A percentile compares a stretch with the other conserved stretches of the same genome.
Evolutionary conservation across 2,888 invertebrate genomes (phyloP).

Genomic region (Belgica antarctica): DNA sequence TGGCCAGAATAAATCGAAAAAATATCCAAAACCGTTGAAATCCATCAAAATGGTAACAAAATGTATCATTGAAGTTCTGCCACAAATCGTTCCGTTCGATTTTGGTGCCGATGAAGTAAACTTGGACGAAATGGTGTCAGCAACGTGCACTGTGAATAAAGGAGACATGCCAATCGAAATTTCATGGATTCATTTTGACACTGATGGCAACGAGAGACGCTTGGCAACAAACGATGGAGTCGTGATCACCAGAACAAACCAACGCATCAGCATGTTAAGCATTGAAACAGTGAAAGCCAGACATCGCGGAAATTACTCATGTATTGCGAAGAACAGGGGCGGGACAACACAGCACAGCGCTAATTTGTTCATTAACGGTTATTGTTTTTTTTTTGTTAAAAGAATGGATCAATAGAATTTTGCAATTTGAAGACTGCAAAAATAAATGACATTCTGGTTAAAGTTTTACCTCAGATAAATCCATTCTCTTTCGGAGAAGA

Average conservation of each 20-base stretch:
- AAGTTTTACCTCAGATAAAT: conserved; percentile 78
- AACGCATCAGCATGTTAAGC: conserved; percentile 65
- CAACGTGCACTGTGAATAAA: conserved; percentile 70
- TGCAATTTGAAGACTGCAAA: conserved; percentile 51
- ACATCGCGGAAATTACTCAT: conserved; percentile 74
- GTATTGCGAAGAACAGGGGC: conserved; percentile 69
- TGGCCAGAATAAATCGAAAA: background rate
- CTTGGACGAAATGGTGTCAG: conserved; percentile 71
- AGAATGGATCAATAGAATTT: too few relatives aligned
- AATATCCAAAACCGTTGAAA: background rate
- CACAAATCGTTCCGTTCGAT: conserved; percentile 74
- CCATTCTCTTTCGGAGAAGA: conserved; percentile 74
- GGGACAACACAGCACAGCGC: conserved; percentile 69
- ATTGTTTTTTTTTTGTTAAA: background rate
- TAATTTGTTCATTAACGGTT: conserved; percentile 72
- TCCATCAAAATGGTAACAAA: background rate
- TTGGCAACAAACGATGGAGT: conserved; percentile 61
- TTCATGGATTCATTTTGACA: conserved; percentile 61
- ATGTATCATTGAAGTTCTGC: conserved; percentile 65
- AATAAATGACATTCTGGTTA: conserved; percentile 61
- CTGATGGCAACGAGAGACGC: conserved; percentile 59
- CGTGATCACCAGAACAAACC: conserved; percentile 61
- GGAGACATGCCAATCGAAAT: conserved; percentile 78
- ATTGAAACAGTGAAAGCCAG: conserved; percentile 67
- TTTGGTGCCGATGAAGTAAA: conserved; percentile 74